These are phyloP conservation scores for Folsomia candida DNA, from an alignment of 2,888 invertebrate genomes.

Conservation along the genomic window DNA sequence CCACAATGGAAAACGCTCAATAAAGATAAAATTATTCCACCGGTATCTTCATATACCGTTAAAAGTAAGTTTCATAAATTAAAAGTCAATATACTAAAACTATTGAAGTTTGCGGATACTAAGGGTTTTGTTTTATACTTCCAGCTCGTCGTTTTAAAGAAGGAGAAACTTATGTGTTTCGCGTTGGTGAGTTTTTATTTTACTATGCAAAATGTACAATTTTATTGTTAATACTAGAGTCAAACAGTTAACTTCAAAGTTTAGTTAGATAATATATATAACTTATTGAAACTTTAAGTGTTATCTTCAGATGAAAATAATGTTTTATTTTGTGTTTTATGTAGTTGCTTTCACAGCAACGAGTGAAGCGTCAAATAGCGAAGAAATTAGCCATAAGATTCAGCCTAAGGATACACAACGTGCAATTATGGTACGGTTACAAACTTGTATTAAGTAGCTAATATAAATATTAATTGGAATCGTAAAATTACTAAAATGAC, in stretches of 20 bases:
- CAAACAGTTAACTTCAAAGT: too few species aligned
- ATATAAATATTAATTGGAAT: too few species aligned
- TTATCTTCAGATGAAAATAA: slow-evolving; percentile 84
- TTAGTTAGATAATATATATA: not conserved
- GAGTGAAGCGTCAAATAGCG: slow-evolving; percentile 73
- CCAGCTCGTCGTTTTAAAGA: slow-evolving; percentile 32
- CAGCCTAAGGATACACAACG: slow-evolving; percentile 89
- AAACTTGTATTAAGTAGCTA: too few species aligned
- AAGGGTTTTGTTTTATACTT: not conserved
- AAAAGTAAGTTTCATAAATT: slow-evolving; percentile 49
- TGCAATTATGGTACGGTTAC: slow-evolving; percentile 90
- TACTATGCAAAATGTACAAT: too few species aligned
- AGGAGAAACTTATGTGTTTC: not conserved
- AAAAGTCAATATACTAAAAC: not conserved
- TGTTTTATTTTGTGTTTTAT: slow-evolving; percentile 90
- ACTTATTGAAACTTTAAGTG: slow-evolving; percentile 56
- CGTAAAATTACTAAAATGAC: too few species aligned
- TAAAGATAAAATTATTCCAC: slow-evolving; percentile 81
- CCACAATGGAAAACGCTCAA: slow-evolving; percentile 79
- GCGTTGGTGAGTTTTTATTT: too few species aligned
- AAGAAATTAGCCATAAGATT: slow-evolving; percentile 82
- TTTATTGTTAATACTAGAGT: too few species aligned
- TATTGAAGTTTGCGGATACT: not conserved
- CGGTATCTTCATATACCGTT: slow-evolving; percentile 85
- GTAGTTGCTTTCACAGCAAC: slow-evolving; percentile 83